Percentiles rank a stretch among this genome's conserved stretches.
phyloP scores from a whole-genome alignment of 2,797 vertebrate genomes.

The Pangasius macronema region DNA sequence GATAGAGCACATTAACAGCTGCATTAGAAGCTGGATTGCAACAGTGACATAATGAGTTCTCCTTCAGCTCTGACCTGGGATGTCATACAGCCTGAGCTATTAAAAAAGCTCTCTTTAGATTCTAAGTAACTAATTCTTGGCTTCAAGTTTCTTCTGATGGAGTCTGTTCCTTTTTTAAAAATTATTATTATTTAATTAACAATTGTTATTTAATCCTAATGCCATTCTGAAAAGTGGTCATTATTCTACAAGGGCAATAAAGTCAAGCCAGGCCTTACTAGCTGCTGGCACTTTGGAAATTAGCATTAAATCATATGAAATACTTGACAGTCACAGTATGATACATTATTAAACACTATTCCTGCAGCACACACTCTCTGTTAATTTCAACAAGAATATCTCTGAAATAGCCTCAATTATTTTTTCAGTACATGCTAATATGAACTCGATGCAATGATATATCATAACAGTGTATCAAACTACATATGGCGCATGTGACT shows the following conservation, averaged over 20 bases:
- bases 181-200: background rate
- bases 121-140: background rate
- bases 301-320: background rate
- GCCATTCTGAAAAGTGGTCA: background rate
- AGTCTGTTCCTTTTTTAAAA: background rate
- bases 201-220: background rate
- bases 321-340: background rate
- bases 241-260: background rate
- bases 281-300: background rate
- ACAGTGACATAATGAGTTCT: slow-evolving; percentile 53
- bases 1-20: slow-evolving; percentile 56
- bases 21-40: slow-evolving; percentile 48
- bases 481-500: background rate
- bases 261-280: background rate
- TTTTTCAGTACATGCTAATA: background rate
- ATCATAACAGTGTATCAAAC: background rate
- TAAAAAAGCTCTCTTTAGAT: background rate
- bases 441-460: background rate
- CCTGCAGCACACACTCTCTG: background rate
- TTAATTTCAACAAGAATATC: background rate
- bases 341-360: background rate
- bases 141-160: background rate
- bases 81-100: slow-evolving; percentile 42
- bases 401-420: background rate
- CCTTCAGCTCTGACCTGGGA: slow-evolving; percentile 54